Percentiles rank a stretch among this genome's conserved stretches.
phyloP scores from a whole-genome alignment of 2,797 vertebrate genomes.

The Sparus aurata region DNA sequence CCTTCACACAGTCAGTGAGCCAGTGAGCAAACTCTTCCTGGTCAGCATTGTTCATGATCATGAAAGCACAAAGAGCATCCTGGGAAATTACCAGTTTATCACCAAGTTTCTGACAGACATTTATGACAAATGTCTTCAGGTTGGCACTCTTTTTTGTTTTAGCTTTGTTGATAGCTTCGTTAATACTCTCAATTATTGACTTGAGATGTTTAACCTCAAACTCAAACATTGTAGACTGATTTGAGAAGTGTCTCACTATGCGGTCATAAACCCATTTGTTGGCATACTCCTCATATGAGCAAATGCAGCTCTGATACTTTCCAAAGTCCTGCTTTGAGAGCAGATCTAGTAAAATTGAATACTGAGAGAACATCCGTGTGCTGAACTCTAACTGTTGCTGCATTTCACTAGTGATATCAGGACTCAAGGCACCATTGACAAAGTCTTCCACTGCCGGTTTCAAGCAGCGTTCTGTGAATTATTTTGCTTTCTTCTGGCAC shows the following conservation, averaged over 20 bases:
- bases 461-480: slow-evolving; percentile 54
- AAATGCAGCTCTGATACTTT: slow-evolving; percentile 15
- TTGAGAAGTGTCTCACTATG: slow-evolving; percentile 46
- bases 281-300: slow-evolving; percentile 44
- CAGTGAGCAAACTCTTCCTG: slow-evolving; percentile 63
- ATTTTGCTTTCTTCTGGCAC: slow-evolving; percentile 79
- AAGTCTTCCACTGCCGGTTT: slow-evolving; percentile 53
- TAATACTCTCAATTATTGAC: too few species aligned
- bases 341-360: slow-evolving; percentile 64
- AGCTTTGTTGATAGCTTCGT: slow-evolving; percentile 54
- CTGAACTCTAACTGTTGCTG: slow-evolving; percentile 35
- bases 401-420: slow-evolving; percentile 71
- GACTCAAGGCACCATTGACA: slow-evolving; percentile 62
- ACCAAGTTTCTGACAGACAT: slow-evolving; percentile 67
- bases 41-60: slow-evolving; percentile 68
- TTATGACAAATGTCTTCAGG: slow-evolving; percentile 63
- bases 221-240: neutral
- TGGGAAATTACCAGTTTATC: slow-evolving; percentile 73
- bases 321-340: slow-evolving; percentile 2
- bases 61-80: slow-evolving; percentile 55
- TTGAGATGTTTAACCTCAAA: slow-evolving; percentile 50
- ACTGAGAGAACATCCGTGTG: slow-evolving; percentile 62
- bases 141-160: neutral
- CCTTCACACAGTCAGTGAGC: slow-evolving; percentile 46
- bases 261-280: slow-evolving; percentile 46